These are phyloP conservation scores for Mirza zaza DNA, from an alignment of 2,113 vertebrate genomes.

Conservation along the genomic window DNA sequence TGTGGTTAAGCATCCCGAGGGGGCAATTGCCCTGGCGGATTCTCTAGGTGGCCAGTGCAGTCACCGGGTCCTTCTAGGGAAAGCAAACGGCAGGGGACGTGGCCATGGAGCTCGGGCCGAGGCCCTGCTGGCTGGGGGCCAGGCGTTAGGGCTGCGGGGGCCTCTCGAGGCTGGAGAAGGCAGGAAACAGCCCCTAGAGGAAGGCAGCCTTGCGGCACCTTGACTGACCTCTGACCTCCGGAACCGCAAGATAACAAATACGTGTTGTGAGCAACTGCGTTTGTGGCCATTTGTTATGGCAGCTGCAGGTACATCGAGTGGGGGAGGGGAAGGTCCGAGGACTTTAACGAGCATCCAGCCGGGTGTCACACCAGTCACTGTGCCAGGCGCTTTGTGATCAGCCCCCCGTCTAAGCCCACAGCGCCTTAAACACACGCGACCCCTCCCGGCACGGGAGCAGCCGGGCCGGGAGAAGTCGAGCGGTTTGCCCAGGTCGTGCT, in stretches of 20 bases:
- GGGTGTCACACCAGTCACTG: accelerated
- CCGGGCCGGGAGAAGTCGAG: background rate
- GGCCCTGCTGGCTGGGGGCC: background rate
- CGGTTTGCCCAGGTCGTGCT: accelerated
- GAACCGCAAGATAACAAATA: too few species aligned
- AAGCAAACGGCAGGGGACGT: too few species aligned
- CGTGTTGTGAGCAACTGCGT: too few species aligned
- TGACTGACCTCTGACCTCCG: too few species aligned
- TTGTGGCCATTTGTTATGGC: background rate
- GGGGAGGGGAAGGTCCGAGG: background rate
- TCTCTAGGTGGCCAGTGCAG: background rate
- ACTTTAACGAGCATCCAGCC: accelerated
- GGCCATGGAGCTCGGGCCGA: too few species aligned
- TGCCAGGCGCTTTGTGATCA: background rate
- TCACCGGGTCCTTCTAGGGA: background rate
- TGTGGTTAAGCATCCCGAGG: too few species aligned
- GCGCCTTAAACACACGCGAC: accelerated
- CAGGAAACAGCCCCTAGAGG: too few species aligned
- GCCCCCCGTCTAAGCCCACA: accelerated
- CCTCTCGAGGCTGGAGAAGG: background rate
- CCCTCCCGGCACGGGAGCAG: background rate
- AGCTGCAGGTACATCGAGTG: background rate
- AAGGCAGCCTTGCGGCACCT: too few species aligned
- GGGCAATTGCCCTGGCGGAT: too few species aligned
- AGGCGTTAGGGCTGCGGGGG: background rate